Base-by-base conservation (phyloP, 2,113 vertebrate genomes). In the Forbesichthys agassizii region DNA sequence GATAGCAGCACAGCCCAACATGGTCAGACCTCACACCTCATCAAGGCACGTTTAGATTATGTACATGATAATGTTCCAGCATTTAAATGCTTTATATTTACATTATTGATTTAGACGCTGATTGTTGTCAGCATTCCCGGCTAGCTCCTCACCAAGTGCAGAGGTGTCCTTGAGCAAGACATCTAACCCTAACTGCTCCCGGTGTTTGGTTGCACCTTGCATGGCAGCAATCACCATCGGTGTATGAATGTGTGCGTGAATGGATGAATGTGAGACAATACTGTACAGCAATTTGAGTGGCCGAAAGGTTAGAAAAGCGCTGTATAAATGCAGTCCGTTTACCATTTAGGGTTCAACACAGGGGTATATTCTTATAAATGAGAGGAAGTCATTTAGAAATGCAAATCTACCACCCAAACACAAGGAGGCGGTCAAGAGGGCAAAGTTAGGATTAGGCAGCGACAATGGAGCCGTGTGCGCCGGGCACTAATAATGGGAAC, bases 41-140 rank as follows among this genome's bases (percentile, higher is more conserved):
- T 14, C 51, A 27, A 18, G 58, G 18, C 66, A 72, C 68, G 71
- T 80, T 71, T 64, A 12, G 57, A 61, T 64, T 69, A 73, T 73
- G 76, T 73, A 71, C 69, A 18, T 7, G 14, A n/a, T 14, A n/a
- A 54, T 13, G 13, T 8, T 42, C 36, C 36, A 42, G 5, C 36
- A 42, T 42, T 42, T 42, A 7, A 6, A 42, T 42, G 36, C 36
- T 42, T 42, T 42, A 42, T 42, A 42, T 42, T 42, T 42, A 42
- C 36, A 42, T 69, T 65, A 68, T 82, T 73, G 80, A 79, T 76
- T 27, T 27, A 27, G 27, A 27, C 27, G 27, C 27, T 3, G 27
- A 3, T 27, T 27, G 27, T 27, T 3, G 27, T 27, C 27, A 2
- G 27, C 27, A 27, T 27, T 27, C 27, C 27, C 27, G 27, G 27